A percentile compares a stretch with the other conserved stretches of the same genome.
phyloP scores from a whole-genome alignment of 2,888 invertebrate genomes.

The Amblyteles armatorius region DNA sequence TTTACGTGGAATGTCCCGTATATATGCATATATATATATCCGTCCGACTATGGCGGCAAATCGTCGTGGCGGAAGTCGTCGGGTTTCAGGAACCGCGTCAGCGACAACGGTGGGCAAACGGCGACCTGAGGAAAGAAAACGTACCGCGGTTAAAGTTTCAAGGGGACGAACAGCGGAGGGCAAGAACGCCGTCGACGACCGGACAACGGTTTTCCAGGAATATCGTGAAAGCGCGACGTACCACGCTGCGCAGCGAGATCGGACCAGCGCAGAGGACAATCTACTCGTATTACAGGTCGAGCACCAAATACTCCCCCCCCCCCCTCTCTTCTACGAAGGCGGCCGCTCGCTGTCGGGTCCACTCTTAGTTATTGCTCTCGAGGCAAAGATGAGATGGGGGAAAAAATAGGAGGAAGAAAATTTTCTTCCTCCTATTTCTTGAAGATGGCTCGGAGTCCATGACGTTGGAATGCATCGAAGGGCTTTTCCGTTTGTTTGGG shows the following conservation, averaged over 20 bases:
- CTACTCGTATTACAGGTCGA: slow-evolving; percentile 10
- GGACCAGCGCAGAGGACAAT: not conserved
- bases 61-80: not conserved
- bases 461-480: not conserved
- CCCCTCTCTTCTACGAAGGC: not conserved
- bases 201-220: slow-evolving; percentile 21
- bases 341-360: not conserved
- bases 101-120: not conserved
- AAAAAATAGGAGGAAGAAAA: not conserved
- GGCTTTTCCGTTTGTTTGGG: not conserved
- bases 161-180: slow-evolving; percentile 10
- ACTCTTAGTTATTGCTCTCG: slow-evolving; percentile 26
- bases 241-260: not conserved
- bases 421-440: no score
- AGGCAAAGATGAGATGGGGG: not conserved
- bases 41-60: not conserved
- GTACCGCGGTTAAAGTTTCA: slow-evolving; percentile 26
- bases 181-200: slow-evolving; percentile 7
- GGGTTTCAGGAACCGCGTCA: slow-evolving; percentile 17
- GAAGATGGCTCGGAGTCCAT: not conserved
- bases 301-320: not conserved
- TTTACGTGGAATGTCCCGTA: not conserved
- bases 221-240: slow-evolving; percentile 24
- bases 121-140: slow-evolving; percentile 16
- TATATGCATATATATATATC: not conserved